Base-by-base conservation (phyloP, 92 coral and sea anemone genomes). In the Virgularia gustaviana region DNA sequence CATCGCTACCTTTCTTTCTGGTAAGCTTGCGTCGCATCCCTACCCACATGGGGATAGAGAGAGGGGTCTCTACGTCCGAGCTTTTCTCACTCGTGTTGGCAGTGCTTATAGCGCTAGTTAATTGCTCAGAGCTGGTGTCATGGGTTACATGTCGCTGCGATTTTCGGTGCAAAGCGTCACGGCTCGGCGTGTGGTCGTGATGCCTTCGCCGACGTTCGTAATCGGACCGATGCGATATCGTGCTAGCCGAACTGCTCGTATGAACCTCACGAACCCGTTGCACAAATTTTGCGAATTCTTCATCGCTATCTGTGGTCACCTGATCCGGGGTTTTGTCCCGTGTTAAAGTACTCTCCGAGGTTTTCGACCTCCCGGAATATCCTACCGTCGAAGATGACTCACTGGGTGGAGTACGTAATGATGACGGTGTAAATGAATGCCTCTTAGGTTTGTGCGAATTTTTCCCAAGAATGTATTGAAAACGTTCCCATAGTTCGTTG, bases 401-500 rank as follows among this genome's bases (percentile, higher is more conserved):
- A 19, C 41, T 13, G 4, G 57, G 57, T 35, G 78, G 9, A 32
- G 35, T 41, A 11, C 41, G 43, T 49, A 54, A 83, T 15, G 33
- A 37, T 11, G 63, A 71, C 42, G 61, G 47, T 13, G 51, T 12
- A 65, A 25, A 45, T 43, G 31, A 53, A 53, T 23, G 35, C 3
- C 18, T 22, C 5, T 77, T 83, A n/a, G 73, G 43, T 13, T 45
- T 71, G 13, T 62, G 78, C 12, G 80, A 73, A 7, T 77, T 71
- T 18, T 76, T 82, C 28, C 53, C 65, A 38, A 79, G 82, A 13
- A 91, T 78, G 47, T 80, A 78, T 57, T 85, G 95, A 59, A 81
- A 85, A 16, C 89, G 82, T 24, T 78, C 79, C 95, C 89, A 85
- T 63, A 85, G 78, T 24, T 71, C 82, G 80, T 85, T 85, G n/a